Base-by-base conservation (phyloP, 2,888 invertebrate genomes). In the Falcaria lacertinaria region DNA sequence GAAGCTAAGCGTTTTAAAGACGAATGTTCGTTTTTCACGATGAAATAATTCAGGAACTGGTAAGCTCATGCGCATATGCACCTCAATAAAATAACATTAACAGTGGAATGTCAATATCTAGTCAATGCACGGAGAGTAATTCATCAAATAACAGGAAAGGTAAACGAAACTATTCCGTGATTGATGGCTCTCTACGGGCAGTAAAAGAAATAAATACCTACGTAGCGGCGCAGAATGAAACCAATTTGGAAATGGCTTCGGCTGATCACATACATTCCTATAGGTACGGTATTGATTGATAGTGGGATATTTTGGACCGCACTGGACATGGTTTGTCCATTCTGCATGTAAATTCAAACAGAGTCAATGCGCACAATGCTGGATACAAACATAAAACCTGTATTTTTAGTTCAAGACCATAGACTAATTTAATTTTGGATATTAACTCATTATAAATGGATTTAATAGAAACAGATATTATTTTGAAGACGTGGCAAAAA, bases 181-280 rank as follows among this genome's bases (percentile, higher is more conserved):
- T 74, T 66, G 71, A 74, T 71, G 60, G 57, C 48, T 47, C 57
- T 57, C 51, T 51, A 34, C 6, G 53, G 53, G 58, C 42, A 51
- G 46, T 39, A 52, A 51, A 50, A 48, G 46, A 61, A 59, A 57
- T 54, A 59, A 57, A 43, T 42, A 45, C 28, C 28, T 28, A 28
- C 43, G 36, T 36, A 33, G 37, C 46, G 51, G 62, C 59, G 52
- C 55, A 59, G 65, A 60, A 55, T 57, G 48, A 55, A 55, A 67
- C 59, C 60, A 60, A 68, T 72, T 70, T 68, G 50, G 62, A 61
- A 64, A 69, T 65, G 54, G 67, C 52, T 59, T 62, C 50, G 44
- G 51, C 40, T 54, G 50, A 52, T 55, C 50, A 47, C 44, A 37
- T 22, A 37, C 14, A 37, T 19, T 13, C n/a, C 13, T 17, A 19